Base-by-base conservation (phyloP, 2,113 vertebrate genomes). In the Excalfactoria chinensis region DNA sequence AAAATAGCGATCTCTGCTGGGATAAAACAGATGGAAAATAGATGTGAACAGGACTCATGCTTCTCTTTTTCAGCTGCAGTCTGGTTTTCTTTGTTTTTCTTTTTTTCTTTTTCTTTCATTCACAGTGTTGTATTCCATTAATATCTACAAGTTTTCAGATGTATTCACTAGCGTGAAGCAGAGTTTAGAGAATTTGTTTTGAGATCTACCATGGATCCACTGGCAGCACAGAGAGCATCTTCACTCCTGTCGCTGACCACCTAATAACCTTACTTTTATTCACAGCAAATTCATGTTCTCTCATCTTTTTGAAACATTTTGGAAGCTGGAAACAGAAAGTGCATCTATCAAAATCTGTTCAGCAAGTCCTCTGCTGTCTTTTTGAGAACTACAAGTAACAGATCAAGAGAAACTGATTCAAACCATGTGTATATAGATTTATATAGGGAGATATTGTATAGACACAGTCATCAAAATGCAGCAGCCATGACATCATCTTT, bases 1-100 rank as follows among this genome's bases (percentile, higher is more conserved):
- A 79, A 73, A 93, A 37, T 3, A 55, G 62, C 70, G 40, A 13
- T 25, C 79, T 90, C 77, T 55, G 66, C 69, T 91, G 82, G n/a
- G 56, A 84, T 76, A 19, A 93, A 94, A 76, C 28, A 88, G 82
- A 79, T 71, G 72, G 68, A 60, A 84, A 93, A 79, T 66, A 23
- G 46, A 80, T 49, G 32, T 69, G 35, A 67, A 34, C 81, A 70
- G 21, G 17, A 60, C 16, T 83, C 25, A 6, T 3, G 13, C 19
- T 73, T 49, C 84, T 84, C 51, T 89, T 88, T 55, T 80, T 66
- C 49, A 64, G 56, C 26, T n/a, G 48, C 37, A 59, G 32, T 56
- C 13, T 16, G n/a, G 41, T 72, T 86, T 20, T 2, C 8, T 44
- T 44, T 44, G 7, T 23, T 23, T 21, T 46, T 48, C 22, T 22